Percentiles rank a stretch among this genome's conserved stretches.
Evolutionary conservation across 2,113 vertebrate species (phyloP).

Genomic region (Phocoena sinus): DNA sequence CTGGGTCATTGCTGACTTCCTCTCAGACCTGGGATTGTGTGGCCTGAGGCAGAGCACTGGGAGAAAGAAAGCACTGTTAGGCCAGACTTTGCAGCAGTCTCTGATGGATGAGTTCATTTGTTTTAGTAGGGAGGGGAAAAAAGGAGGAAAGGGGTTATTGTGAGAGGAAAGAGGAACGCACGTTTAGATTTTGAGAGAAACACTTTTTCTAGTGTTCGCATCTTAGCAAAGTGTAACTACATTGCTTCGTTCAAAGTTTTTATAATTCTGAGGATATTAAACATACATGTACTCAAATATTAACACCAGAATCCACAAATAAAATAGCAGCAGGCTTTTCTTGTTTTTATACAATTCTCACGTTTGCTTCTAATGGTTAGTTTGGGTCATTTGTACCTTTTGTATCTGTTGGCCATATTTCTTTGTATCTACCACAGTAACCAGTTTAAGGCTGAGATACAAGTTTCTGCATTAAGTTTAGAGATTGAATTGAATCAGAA

Average conservation of each 20-base stretch:
- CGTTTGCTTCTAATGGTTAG: not conserved
- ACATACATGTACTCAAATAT: not conserved
- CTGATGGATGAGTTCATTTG: not conserved
- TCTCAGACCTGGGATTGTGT: not conserved
- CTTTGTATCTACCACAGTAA: not conserved
- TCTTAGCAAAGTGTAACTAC: not conserved
- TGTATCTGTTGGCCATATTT: not conserved
- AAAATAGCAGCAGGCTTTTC: not conserved
- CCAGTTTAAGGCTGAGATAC: not conserved
- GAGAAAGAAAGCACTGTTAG: not conserved
- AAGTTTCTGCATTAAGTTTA: not conserved
- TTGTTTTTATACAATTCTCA: not conserved
- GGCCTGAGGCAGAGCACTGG: not conserved
- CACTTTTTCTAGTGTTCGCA: not conserved
- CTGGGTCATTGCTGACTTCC: not conserved
- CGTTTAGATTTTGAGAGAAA: slow-evolving; percentile 21
- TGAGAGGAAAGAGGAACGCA: not conserved
- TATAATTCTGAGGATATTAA: not conserved
- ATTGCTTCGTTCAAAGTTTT: slow-evolving; percentile 8
- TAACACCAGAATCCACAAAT: not conserved
- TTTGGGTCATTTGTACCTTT: not conserved
- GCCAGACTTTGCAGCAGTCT: not conserved
- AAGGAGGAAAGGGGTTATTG: not conserved
- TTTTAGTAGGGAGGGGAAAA: not conserved
- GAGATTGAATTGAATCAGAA: not conserved